Conservation (phyloP, 2,888 invertebrate species). For the Ommatoiulus sabulosus region DNA sequence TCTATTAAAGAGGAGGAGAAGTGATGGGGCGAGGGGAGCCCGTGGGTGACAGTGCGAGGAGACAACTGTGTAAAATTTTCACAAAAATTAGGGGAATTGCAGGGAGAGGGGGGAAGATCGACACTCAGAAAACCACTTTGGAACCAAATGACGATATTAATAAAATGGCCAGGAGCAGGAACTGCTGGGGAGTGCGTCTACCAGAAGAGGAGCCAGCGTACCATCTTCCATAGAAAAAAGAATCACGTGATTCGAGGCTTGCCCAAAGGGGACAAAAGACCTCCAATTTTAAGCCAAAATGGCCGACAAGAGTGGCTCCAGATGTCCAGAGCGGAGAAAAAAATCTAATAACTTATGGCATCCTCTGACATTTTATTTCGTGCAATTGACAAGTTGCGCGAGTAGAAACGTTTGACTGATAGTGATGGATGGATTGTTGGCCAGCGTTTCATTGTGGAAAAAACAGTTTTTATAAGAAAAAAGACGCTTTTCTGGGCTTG, state of each 20-base stretch:
- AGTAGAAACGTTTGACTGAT: background rate
- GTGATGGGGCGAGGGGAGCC: background rate
- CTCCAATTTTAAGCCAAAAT: background rate
- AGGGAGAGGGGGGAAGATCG: background rate
- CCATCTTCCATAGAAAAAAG: background rate
- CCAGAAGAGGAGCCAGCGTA: background rate
- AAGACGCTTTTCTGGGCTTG: background rate
- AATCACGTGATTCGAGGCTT: background rate
- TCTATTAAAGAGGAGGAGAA: slow-evolving; percentile 36
- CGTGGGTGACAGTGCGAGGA: background rate
- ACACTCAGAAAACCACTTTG: slow-evolving; percentile 23
- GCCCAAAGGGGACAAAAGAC: background rate
- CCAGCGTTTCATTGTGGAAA: background rate
- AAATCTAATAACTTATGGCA: background rate
- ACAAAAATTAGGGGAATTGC: slow-evolving; percentile 25
- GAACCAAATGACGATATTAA: slow-evolving; percentile 43
- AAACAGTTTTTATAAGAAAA: too few species aligned
- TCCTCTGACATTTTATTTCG: slow-evolving; percentile 19
- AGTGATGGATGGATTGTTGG: slow-evolving; percentile 17
- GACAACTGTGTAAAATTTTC: slow-evolving; percentile 31
- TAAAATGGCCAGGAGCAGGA: slow-evolving; percentile 26
- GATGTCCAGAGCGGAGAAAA: background rate
- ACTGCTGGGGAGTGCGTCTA: background rate
- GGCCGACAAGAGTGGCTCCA: slow-evolving; percentile 29
- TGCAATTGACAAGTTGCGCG: slow-evolving; percentile 15